Evolutionary conservation across 2,888 invertebrate species (phyloP).

Genomic region (Drosophila nr. perissopoda): DNA sequence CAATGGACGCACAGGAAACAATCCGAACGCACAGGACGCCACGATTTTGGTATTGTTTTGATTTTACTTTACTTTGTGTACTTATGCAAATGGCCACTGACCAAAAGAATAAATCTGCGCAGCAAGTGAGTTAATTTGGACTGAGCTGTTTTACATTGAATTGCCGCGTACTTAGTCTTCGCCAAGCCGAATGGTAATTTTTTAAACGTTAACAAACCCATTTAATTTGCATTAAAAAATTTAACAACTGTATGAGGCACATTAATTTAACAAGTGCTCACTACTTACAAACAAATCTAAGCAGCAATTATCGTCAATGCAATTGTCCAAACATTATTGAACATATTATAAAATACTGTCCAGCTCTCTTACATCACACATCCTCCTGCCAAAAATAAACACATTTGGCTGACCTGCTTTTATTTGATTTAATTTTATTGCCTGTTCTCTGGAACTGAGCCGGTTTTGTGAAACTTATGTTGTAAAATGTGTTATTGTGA

Average conservation of each 20-base stretch:
- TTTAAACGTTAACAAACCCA: constrained; percentile 13
- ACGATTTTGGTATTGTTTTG: constrained; percentile 48
- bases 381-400: constrained; percentile 31
- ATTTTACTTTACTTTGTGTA: constrained; percentile 30
- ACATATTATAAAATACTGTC: neutral
- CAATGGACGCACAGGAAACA: constrained; percentile 18
- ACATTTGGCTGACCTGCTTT: neutral
- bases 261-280: neutral
- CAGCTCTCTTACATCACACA: neutral
- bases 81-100: constrained; percentile 68
- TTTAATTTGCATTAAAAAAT: constrained; percentile 62
- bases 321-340: neutral
- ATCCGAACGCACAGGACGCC: constrained; percentile 14
- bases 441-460: constrained; percentile 7
- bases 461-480: constrained; percentile 38
- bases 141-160: constrained; percentile 45
- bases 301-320: neutral
- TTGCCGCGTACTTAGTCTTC: neutral
- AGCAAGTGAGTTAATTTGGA: constrained; percentile 63
- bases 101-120: constrained; percentile 70
- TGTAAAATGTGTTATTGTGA: constrained; percentile 55
- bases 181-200: neutral
- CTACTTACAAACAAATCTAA: neutral
- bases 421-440: constrained; percentile 54
- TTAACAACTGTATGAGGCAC: constrained; percentile 21